These are phyloP conservation scores for Phataginus tricuspis DNA, from an alignment of 2,797 vertebrate genomes.

Conservation along the genomic window DNA sequence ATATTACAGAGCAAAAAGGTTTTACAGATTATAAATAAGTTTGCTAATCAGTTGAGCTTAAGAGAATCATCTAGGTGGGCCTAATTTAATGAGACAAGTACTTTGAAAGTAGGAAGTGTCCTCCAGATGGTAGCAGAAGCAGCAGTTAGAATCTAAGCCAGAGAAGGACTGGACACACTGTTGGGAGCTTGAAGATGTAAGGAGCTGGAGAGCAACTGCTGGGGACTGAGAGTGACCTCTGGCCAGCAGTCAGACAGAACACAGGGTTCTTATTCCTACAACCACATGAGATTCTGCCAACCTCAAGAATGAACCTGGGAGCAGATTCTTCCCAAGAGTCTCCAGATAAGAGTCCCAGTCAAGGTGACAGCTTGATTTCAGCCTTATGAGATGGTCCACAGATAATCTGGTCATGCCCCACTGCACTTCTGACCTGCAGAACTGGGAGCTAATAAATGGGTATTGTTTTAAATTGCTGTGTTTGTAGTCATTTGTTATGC, in stretches of 20 bases:
- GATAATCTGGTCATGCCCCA: neutral
- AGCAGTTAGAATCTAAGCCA: neutral
- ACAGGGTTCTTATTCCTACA: neutral
- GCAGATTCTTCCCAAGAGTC: neutral
- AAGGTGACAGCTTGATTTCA: neutral
- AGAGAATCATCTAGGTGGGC: neutral
- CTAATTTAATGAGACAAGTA: neutral
- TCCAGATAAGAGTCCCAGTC: neutral
- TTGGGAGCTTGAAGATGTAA: neutral
- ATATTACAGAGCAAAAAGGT: neutral
- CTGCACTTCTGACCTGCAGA: neutral
- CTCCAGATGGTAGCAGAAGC: neutral
- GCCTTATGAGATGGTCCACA: neutral
- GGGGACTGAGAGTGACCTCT: neutral
- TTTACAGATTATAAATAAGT: neutral
- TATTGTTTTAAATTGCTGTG: neutral
- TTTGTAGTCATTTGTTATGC: neutral
- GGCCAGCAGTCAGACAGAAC: neutral
- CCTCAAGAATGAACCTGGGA: neutral
- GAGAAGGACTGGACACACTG: neutral
- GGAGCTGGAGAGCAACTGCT: neutral
- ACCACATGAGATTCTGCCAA: neutral
- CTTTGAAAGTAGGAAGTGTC: neutral
- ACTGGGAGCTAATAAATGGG: neutral
- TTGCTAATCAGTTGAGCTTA: neutral